Conservation (phyloP, 2,113 vertebrate genomes). For the Labeo catla region DNA sequence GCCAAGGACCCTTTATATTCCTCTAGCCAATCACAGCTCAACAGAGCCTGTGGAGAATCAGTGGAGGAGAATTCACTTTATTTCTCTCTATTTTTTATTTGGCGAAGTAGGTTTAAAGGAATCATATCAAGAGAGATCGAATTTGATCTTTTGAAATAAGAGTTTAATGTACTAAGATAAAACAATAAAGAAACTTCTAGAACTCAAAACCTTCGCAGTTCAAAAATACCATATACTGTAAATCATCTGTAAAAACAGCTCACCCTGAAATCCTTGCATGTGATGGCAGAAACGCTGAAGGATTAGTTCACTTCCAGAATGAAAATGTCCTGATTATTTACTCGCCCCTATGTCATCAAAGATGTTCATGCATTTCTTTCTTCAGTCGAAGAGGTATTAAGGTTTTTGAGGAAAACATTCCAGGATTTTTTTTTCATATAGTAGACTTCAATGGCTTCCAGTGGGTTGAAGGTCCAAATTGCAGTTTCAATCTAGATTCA, state of each 20-base stretch:
- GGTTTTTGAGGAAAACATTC: too few relatives aligned
- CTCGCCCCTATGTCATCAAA: too few relatives aligned
- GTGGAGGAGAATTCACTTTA: background rate
- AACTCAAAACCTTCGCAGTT: background rate
- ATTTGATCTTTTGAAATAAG: slow-evolving; percentile 1
- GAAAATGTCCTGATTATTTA: too few relatives aligned
- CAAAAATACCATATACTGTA: background rate
- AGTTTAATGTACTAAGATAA: background rate
- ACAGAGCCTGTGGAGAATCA: background rate
- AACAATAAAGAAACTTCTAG: background rate
- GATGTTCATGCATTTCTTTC: too few relatives aligned
- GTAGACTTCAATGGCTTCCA: too few relatives aligned
- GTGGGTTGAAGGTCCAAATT: too few relatives aligned
- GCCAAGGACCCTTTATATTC: background rate
- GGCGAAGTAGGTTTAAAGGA: background rate
- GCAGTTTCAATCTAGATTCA: too few relatives aligned
- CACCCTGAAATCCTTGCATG: slow-evolving; percentile 15
- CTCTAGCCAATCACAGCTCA: background rate
- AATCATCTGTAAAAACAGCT: background rate
- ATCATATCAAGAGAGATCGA: background rate
- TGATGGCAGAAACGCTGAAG: background rate
- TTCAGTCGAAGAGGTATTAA: too few relatives aligned
- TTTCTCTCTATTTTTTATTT: slow-evolving; percentile 2
- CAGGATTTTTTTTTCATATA: too few relatives aligned
- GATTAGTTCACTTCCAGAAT: too few relatives aligned